These are phyloP conservation scores for Chaenodraco wilsoni DNA, from an alignment of 2,797 vertebrate genomes.

Conservation along the genomic window DNA sequence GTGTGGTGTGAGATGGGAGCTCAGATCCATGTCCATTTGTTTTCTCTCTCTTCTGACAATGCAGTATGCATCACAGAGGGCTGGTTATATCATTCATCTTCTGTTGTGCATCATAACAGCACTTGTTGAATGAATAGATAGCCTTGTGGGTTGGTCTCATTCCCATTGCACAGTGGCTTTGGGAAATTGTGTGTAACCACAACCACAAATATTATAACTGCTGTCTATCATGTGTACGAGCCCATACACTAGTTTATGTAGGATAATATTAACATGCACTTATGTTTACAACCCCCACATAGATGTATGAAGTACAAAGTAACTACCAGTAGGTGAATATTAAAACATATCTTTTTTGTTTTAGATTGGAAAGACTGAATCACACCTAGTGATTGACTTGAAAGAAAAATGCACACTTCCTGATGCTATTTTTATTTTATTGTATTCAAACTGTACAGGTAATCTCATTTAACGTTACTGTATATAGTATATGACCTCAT, in stretches of 20 bases:
- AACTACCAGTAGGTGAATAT: background rate
- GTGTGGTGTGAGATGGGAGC: conserved; percentile 2
- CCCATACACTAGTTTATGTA: background rate
- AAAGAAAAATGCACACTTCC: background rate
- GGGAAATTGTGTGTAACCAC: conserved; percentile 1
- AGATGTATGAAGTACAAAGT: background rate
- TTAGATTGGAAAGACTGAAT: conserved; percentile 9
- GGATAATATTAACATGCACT: background rate
- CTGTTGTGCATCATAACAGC: background rate
- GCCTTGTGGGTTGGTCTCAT: conserved; percentile 1
- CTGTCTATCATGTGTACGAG: conserved; percentile 4
- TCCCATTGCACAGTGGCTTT: conserved; percentile 9
- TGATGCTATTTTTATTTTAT: no score
- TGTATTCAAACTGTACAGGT: no score
- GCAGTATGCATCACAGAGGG: background rate
- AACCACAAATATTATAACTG: conserved; percentile 11
- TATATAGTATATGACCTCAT: background rate
- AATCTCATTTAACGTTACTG: no score
- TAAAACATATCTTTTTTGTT: background rate
- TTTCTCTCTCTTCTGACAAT: background rate
- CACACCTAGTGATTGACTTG: background rate
- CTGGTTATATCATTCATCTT: background rate
- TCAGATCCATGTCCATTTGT: background rate
- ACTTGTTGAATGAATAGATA: conserved; percentile 12
- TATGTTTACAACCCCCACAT: background rate